Conservation (phyloP, 2,797 vertebrate species). For the Rhincodon typus region DNA sequence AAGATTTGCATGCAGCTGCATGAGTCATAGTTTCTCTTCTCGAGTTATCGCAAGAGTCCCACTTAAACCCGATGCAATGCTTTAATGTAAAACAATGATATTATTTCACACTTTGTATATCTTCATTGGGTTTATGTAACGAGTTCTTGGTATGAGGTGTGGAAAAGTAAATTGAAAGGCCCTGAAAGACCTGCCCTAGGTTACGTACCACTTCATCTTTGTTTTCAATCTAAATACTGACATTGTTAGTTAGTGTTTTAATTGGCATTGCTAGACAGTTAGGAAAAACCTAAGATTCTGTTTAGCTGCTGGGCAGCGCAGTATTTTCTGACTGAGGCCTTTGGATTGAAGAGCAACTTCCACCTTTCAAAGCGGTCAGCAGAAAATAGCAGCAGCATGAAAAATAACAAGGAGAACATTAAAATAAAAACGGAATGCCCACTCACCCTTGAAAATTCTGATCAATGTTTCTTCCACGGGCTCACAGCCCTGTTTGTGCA, state of each 20-base stretch:
- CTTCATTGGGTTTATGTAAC: background rate
- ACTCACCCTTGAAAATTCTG: background rate
- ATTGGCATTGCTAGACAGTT: constrained; percentile 9
- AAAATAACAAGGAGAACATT: background rate
- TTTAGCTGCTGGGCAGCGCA: background rate
- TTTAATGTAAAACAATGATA: constrained; percentile 23
- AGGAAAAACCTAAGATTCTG: background rate
- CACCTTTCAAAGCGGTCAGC: background rate
- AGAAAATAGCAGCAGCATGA: background rate
- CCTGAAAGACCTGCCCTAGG: background rate
- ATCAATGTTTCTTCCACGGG: background rate
- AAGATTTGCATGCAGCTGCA: background rate
- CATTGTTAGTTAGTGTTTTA: constrained; percentile 11
- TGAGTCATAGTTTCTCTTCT: background rate
- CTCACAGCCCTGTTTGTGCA: background rate
- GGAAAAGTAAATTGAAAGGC: background rate
- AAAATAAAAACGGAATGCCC: background rate
- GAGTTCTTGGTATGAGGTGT: background rate
- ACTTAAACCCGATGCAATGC: background rate
- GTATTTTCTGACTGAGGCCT: background rate
- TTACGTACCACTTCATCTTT: background rate
- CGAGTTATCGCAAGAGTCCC: background rate
- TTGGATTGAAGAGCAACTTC: background rate
- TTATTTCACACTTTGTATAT: constrained; percentile 17
- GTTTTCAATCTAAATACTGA: constrained; percentile 28